A percentile compares a stretch with the other conserved stretches of the same genome.
Conservation (phyloP, 2,888 invertebrate genomes). For the Diarsia brunnea region DNA sequence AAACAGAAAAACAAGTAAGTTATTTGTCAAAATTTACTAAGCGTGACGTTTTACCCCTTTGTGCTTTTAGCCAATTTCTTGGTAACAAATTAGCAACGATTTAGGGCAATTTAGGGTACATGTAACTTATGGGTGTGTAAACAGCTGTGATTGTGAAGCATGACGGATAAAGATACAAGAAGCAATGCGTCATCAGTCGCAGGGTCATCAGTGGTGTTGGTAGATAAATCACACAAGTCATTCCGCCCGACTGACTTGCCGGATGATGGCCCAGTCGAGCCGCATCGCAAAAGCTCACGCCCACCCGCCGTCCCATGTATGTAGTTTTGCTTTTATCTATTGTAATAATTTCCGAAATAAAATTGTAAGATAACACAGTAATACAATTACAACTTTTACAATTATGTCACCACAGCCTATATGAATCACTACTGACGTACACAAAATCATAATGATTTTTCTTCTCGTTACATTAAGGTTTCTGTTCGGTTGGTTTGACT, state of each 20-base stretch:
- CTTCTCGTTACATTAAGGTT: no score
- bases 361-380: not conserved
- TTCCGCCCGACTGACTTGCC: conserved; percentile 76
- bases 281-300: conserved; percentile 78
- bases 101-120: conserved; percentile 70
- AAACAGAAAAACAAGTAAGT: conserved; percentile 81
- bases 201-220: conserved; percentile 74
- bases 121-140: conserved; percentile 81
- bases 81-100: conserved; percentile 79
- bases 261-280: conserved; percentile 71
- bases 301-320: conserved; percentile 82
- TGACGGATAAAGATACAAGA: conserved; percentile 84
- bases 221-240: conserved; percentile 78
- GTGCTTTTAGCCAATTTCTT: conserved; percentile 77
- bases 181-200: conserved; percentile 68
- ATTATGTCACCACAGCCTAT: not conserved
- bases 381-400: not conserved
- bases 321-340: conserved; percentile 20
- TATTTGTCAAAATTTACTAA: conserved; percentile 84
- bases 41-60: conserved; percentile 82
- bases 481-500: not conserved
- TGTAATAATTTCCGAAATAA: not conserved
- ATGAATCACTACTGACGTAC: no score
- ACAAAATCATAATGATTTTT: no score
- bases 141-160: conserved; percentile 73